Percentiles rank a stretch among this genome's conserved stretches.
phyloP scores from a whole-genome alignment of 2,797 vertebrate species.

The Pygocentrus nattereri region DNA sequence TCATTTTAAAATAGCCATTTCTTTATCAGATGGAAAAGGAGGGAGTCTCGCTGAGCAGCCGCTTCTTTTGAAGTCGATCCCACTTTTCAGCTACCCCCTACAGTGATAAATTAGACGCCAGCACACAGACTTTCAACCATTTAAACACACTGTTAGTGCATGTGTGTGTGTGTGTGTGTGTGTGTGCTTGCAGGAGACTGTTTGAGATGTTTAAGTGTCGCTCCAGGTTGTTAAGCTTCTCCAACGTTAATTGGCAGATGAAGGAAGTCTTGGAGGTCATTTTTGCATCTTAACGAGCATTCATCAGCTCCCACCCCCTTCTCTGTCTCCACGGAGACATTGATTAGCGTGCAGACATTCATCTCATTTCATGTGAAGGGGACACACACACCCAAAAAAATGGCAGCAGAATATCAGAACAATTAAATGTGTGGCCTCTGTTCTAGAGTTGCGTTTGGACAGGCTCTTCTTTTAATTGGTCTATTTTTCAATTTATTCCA shows the following conservation, averaged over 20 bases:
- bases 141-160: slow-evolving; percentile 42
- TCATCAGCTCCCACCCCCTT: slow-evolving; percentile 51
- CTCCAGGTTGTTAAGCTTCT: slow-evolving; percentile 65
- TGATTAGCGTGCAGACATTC: slow-evolving; percentile 66
- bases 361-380: slow-evolving; percentile 51
- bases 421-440: background rate
- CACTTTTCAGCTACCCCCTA: slow-evolving; percentile 33
- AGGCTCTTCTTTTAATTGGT: background rate
- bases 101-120: slow-evolving; percentile 44
- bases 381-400: slow-evolving; percentile 12
- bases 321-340: slow-evolving; percentile 59
- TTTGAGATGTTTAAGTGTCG: slow-evolving; percentile 49
- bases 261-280: slow-evolving; percentile 72
- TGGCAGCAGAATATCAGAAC: slow-evolving; percentile 2
- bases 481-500: slow-evolving; percentile 3
- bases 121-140: slow-evolving; percentile 21
- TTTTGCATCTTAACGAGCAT: slow-evolving; percentile 68
- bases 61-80: slow-evolving; percentile 41
- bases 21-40: slow-evolving; percentile 63
- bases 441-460: background rate
- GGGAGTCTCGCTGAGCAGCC: slow-evolving; percentile 15
- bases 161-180: background rate
- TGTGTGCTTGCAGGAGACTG: slow-evolving; percentile 18
- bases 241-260: slow-evolving; percentile 75
- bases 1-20: slow-evolving; percentile 63